phyloP scores from a whole-genome alignment of 2,113 vertebrate genomes.

The Lycocorax pyrrhopterus region DNA sequence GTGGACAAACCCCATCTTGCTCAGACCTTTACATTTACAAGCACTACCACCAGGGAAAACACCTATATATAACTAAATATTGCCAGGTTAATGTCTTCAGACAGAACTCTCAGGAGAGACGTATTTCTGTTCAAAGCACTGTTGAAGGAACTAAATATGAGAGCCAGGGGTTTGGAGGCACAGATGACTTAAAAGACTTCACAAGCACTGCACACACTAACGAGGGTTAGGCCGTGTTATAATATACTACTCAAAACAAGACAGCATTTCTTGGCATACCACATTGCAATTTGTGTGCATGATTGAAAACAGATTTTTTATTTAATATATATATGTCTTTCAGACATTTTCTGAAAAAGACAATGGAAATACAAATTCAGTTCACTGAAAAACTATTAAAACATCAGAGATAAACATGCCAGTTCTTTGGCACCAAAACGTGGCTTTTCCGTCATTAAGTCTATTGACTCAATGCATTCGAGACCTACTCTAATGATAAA shows the following conservation, averaged over 20 bases:
- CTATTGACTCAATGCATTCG: not conserved
- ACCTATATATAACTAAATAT: not conserved
- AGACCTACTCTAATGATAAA: not conserved
- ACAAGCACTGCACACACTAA: not conserved
- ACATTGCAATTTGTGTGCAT: not conserved
- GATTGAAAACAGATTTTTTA: conserved; percentile 23
- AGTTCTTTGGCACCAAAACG: not conserved
- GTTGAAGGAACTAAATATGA: not conserved
- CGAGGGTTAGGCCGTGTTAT: not conserved
- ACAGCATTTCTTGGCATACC: not conserved
- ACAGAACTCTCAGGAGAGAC: not conserved
- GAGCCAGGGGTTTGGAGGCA: not conserved
- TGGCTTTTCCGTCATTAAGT: conserved; percentile 2
- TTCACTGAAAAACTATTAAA: conserved; percentile 23
- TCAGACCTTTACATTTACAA: not conserved
- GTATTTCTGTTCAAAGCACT: not conserved
- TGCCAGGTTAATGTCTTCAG: not conserved
- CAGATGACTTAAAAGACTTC: not conserved
- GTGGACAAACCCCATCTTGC: not conserved
- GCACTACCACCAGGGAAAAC: not conserved
- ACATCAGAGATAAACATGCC: not conserved
- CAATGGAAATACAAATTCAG: conserved; percentile 3
- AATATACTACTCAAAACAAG: not conserved
- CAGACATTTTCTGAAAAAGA: conserved; percentile 12
- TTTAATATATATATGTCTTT: not conserved